Evolutionary conservation across 2,797 vertebrate genomes (phyloP).

Genomic region (Scolopax bukidnonensis): DNA sequence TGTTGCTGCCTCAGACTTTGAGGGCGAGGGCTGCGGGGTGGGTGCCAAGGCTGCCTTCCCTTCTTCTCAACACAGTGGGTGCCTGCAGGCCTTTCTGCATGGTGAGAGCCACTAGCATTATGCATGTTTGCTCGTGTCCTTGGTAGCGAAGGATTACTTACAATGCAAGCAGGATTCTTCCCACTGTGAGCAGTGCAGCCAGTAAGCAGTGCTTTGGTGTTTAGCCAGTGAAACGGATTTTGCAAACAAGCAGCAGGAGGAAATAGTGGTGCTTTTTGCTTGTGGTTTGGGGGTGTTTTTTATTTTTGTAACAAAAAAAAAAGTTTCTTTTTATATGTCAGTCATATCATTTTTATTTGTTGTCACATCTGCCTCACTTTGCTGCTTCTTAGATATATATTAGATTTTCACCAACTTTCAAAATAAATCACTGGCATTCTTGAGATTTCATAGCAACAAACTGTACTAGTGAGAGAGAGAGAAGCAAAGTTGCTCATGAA

Average conservation of each 20-base stretch:
- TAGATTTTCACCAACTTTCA: neutral
- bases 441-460: neutral
- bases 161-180: neutral
- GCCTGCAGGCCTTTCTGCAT: neutral
- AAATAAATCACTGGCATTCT: neutral
- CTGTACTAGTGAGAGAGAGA: neutral
- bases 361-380: neutral
- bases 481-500: neutral
- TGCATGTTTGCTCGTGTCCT: neutral
- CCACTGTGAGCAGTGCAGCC: neutral
- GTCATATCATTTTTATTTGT: neutral
- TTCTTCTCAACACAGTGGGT: neutral
- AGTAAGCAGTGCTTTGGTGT: neutral
- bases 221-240: neutral
- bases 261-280: neutral
- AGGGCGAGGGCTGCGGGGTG: neutral
- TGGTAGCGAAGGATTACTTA: conserved; percentile 9
- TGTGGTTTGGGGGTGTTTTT: neutral
- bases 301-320: neutral
- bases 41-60: neutral
- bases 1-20: neutral
- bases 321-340: neutral
- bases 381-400: neutral
- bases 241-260: neutral
- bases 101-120: neutral